A percentile compares a stretch with the other conserved stretches of the same genome.
Evolutionary conservation across 2,113 vertebrate species (phyloP).

Genomic region (Brachyhypopomus gauderio): DNA sequence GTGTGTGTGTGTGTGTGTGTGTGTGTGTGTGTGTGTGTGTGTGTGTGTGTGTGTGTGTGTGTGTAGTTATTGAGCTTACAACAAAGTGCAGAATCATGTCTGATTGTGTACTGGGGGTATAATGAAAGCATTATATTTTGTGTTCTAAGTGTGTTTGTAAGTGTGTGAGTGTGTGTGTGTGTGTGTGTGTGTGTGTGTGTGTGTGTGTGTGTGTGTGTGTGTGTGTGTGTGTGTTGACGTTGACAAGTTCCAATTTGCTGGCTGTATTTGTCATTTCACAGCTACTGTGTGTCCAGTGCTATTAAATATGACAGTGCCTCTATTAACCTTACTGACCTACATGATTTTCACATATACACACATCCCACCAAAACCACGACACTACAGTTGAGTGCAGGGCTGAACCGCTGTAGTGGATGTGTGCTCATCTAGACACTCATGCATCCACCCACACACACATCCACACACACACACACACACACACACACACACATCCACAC

Average conservation of each 20-base stretch:
- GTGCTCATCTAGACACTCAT: too few relatives aligned
- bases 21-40: too few relatives aligned
- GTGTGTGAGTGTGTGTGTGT: constrained; percentile 12
- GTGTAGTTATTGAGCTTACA: not conserved
- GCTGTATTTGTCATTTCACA: constrained; percentile 50
- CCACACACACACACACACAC: constrained; percentile 6
- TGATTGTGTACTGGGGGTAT: not conserved
- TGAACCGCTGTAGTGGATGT: too few relatives aligned
- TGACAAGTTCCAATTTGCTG: constrained; percentile 26
- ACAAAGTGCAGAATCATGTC: not conserved
- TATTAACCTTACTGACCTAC: constrained; percentile 47
- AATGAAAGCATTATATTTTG: constrained; percentile 14
- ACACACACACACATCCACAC: constrained; percentile 1
- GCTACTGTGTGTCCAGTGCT: constrained; percentile 47
- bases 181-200: constrained; percentile 22
- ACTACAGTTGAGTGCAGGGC: too few relatives aligned
- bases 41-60: too few relatives aligned
- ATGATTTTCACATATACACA: too few relatives aligned
- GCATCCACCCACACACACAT: not conserved
- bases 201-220: constrained; percentile 36
- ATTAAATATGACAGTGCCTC: constrained; percentile 54
- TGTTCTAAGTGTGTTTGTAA: not conserved
- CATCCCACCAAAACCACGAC: too few relatives aligned
- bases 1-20: too few relatives aligned
- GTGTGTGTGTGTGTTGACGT: not conserved